Evolutionary conservation across 2,113 vertebrate species (phyloP).

Genomic region (Semnornis frantzii): DNA sequence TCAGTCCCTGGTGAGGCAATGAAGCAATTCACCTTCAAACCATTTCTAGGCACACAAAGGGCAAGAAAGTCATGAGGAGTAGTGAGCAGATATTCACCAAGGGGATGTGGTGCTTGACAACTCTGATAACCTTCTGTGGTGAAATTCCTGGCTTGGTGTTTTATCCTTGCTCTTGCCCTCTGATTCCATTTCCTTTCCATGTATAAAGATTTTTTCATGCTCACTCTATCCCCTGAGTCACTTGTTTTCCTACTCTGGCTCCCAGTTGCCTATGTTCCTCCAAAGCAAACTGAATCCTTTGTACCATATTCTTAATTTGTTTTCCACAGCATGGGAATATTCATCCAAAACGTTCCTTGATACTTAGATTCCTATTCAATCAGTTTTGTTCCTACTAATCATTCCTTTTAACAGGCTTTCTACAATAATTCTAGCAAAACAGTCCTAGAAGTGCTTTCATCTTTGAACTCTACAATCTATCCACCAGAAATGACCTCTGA

Average conservation of each 20-base stretch:
- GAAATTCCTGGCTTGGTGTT: background rate
- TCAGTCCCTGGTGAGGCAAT: background rate
- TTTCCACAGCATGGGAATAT: background rate
- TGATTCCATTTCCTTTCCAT: background rate
- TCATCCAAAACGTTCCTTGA: background rate
- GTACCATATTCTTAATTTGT: background rate
- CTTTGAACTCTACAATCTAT: background rate
- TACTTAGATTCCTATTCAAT: background rate
- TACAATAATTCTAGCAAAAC: background rate
- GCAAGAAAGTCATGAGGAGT: background rate
- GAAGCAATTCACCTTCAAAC: background rate
- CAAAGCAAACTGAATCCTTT: background rate
- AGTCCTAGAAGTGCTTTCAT: background rate
- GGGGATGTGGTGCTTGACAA: background rate
- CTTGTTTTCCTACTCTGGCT: background rate
- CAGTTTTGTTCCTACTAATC: background rate
- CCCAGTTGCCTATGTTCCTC: background rate
- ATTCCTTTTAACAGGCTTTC: background rate
- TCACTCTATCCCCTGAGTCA: background rate
- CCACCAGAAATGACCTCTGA: background rate
- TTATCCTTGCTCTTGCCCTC: background rate
- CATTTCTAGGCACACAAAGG: background rate
- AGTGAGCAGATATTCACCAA: background rate
- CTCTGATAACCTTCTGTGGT: background rate
- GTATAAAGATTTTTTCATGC: background rate